Evolutionary conservation across 2,797 vertebrate genomes (phyloP), one percentile per base, ranked within the genome.

Genomic region (Gobionotothen gibberifrons): DNA sequence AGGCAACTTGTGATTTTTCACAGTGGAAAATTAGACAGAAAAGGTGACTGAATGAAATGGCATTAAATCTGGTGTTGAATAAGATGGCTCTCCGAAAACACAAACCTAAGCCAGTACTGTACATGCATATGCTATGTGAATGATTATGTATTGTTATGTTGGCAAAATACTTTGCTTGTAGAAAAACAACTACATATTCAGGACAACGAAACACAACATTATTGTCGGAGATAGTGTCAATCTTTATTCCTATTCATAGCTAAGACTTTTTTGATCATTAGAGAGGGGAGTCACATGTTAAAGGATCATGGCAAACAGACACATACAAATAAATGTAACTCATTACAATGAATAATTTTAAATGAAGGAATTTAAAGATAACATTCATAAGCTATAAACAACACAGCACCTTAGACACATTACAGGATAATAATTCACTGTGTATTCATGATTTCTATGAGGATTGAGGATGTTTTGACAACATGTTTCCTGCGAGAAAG

Each of bases 1-100:
- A 79, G 46, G 72, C 59, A 85, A 92, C 88, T 87, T 89, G 93
- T 92, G 93, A 94, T 89, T 88, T 94, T 90, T 95, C 93, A 91
- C 91, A 90, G 89, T 53, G 57, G 72, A 83, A 79, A 81, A 78
- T 8, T 11, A 53, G 72, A 58, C 51, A 39, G 82, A 83, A 79
- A 87, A 72, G 19, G 70, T 39, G 26, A 52, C 73, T 67, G 79
- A 80, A 84, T 71, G 67, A 87, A 79, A 86, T 73, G 49, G 70
- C 61, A 61, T 61, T 3, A n/a, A 70, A 54, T 51, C 29, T 17
- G 3, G 43, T 7, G 21, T 40, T 66, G 47, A 82, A 74, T 16
- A 26, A 26, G 26, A 26, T 36, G 62, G 43, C 48, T 16, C 53
- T 36, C n/a, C 15, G 21, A 72, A 43, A 79, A 64, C 19, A 72